phyloP scores from a whole-genome alignment of 2,888 invertebrate species.

The Nysson spinosus region DNA sequence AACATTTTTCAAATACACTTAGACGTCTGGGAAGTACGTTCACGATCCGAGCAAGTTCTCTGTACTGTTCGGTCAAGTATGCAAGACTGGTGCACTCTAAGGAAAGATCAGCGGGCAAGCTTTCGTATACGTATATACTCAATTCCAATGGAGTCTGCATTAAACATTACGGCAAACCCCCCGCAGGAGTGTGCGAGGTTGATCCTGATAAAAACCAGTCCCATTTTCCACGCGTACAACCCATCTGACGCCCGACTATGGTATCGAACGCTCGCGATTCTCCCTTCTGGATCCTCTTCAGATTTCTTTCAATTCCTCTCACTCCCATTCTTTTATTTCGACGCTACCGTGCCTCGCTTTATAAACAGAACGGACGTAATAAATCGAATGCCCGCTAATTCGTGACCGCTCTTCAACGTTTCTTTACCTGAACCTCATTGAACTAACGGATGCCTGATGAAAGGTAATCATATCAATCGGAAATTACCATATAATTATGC shows the following conservation, averaged over 20 bases:
- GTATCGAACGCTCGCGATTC: conserved; percentile 51
- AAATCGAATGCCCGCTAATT: conserved; percentile 64
- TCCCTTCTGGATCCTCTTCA: conserved; percentile 18
- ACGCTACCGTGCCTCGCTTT: conserved; percentile 40
- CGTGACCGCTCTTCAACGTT: conserved; percentile 48
- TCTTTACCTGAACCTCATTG: not conserved
- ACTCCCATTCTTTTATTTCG: conserved; percentile 1
- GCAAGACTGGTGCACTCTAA: conserved; percentile 38
- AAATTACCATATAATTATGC: too few species aligned
- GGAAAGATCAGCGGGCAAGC: conserved; percentile 27
- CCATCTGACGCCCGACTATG: conserved; percentile 71
- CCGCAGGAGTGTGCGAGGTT: conserved; percentile 52
- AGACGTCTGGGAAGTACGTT: conserved; percentile 30
- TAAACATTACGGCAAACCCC: conserved; percentile 65
- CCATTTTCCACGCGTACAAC: conserved; percentile 70
- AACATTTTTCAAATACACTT: conserved; percentile 24
- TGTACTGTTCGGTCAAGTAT: conserved; percentile 36
- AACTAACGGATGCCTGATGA: too few species aligned
- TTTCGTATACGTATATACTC: conserved; percentile 47
- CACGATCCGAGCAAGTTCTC: conserved; percentile 31
- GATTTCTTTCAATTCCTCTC: conserved; percentile 39
- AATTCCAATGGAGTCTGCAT: conserved; percentile 63
- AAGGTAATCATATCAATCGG: too few species aligned
- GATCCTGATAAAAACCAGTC: conserved; percentile 66
- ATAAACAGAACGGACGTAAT: conserved; percentile 59